Base-by-base conservation (phyloP, 2,113 vertebrate genomes). In the Corythoichthys intestinalis region DNA sequence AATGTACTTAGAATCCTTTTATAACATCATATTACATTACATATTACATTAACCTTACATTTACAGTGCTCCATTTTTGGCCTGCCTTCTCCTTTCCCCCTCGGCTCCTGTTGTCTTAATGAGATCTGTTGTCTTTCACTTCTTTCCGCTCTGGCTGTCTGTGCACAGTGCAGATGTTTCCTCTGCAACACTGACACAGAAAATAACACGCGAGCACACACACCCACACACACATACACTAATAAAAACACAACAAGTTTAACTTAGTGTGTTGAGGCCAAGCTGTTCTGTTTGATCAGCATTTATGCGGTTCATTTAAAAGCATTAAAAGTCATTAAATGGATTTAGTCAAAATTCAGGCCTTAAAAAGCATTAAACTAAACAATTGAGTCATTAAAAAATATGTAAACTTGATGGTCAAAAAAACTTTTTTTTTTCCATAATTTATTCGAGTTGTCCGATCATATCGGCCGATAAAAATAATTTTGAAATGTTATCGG, bases 151-250 rank as follows among this genome's bases (percentile, higher is more conserved):
- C 76, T 71, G 37, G 54, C 69, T 74, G 58, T 65, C 69, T 34
- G 49, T 65, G 72, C 65, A 65, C 64, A n/a, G 64, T 71, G 39
- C 82, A 86, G 82, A 78, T 87, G 80, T 79, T 83, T 34, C 71
- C 66, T 74, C 62, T 6, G 9, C 17, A 59, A 60, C 56, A 44
- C 41, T 1, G 6, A 44, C 6, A 44, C 41, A 44, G 3, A 44
- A 2, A 7, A 44, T 44, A 44, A 8, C 4, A 44, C 9, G 41
- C 41, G 9, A 4, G 34, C 54, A 13, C 20, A 56, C 54, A 11
- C n/a, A 5, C 48, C 1, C 47, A 73, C 67, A 63, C 44, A 65
- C 35, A 50, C 7, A 52, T 11, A 71, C 15, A 69, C 59, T n/a
- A 13, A 50, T 13, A 50, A 3, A 54, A 6, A 54, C 52, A 54